Evolutionary conservation across 2,113 vertebrate species (phyloP).

Genomic region (Picathartes gymnocephalus): DNA sequence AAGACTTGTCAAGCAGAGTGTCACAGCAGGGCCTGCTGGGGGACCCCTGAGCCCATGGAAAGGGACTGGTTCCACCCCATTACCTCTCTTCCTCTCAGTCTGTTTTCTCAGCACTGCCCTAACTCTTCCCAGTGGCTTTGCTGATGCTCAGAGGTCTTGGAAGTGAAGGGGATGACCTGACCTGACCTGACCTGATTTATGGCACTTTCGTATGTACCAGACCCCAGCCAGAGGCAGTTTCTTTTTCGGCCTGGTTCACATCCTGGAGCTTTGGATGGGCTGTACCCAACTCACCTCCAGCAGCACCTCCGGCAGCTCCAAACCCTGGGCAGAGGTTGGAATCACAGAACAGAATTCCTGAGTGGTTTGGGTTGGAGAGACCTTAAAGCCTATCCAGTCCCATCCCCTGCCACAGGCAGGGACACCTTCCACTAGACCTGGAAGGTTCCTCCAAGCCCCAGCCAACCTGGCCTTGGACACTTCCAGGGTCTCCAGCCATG

Average conservation of each 20-base stretch:
- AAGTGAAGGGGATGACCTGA: not conserved
- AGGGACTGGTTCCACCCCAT: not conserved
- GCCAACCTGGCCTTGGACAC: not conserved
- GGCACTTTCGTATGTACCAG: not conserved
- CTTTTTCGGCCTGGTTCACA: not conserved
- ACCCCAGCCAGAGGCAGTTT: not conserved
- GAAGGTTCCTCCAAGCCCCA: not conserved
- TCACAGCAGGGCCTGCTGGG: not conserved
- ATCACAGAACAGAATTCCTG: not conserved
- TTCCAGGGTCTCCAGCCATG: not conserved
- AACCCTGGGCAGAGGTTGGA: fast-evolving
- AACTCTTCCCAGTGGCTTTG: not conserved
- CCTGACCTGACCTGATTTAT: not conserved
- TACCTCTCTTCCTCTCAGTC: not conserved
- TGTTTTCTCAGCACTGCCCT: not conserved
- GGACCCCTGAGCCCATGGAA: not conserved
- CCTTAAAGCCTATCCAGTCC: no score
- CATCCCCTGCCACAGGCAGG: not conserved
- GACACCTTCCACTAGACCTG: not conserved
- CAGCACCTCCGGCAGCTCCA: not conserved
- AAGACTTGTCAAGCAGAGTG: not conserved
- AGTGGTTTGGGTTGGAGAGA: not conserved
- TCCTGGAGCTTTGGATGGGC: not conserved
- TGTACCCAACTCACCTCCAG: not conserved
- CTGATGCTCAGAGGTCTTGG: not conserved